Percentiles rank a stretch among this genome's conserved stretches.
These are phyloP conservation scores for Therioaphis trifolii DNA, from an alignment of 2,888 invertebrate species.

Conservation along the genomic window DNA sequence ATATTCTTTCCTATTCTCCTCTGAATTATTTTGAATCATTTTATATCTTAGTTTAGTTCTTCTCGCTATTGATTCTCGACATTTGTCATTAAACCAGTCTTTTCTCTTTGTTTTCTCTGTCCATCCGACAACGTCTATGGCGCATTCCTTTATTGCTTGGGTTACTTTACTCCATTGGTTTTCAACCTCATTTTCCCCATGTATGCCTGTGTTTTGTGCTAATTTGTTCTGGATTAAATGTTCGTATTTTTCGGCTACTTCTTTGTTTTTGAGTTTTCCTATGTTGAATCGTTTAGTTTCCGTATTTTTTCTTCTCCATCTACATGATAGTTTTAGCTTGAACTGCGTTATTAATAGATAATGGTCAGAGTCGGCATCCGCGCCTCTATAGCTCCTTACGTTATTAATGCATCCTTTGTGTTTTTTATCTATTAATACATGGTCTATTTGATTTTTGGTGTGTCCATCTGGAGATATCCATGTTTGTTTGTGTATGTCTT, in stretches of 20 bases:
- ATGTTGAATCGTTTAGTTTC: not conserved
- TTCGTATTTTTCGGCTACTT: conserved; percentile 11
- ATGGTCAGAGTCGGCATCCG: no score
- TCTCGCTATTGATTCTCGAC: not conserved
- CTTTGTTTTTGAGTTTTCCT: conserved; percentile 1
- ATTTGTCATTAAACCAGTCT: no score
- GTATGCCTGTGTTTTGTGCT: conserved; percentile 11
- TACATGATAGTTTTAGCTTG: conserved; percentile 26
- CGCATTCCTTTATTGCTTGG: conserved; percentile 9
- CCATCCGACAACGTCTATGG: conserved; percentile 1
- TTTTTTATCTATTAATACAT: no score
- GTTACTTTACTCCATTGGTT: conserved; percentile 18
- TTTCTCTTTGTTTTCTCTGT: conserved; percentile 27
- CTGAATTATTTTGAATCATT: no score
- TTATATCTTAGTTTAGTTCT: not conserved
- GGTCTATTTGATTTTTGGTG: no score
- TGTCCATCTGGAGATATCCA: no score
- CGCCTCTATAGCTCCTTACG: no score
- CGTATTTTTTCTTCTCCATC: not conserved
- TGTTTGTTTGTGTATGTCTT: no score
- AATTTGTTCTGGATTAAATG: conserved; percentile 20
- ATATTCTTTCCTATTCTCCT: no score
- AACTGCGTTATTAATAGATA: conserved; percentile 4
- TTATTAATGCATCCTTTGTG: no score
- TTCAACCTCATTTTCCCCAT: conserved; percentile 11